A percentile compares a stretch with the other conserved stretches of the same genome.
Conservation (phyloP, 2,888 invertebrate genomes). For the Oligia latruncula region DNA sequence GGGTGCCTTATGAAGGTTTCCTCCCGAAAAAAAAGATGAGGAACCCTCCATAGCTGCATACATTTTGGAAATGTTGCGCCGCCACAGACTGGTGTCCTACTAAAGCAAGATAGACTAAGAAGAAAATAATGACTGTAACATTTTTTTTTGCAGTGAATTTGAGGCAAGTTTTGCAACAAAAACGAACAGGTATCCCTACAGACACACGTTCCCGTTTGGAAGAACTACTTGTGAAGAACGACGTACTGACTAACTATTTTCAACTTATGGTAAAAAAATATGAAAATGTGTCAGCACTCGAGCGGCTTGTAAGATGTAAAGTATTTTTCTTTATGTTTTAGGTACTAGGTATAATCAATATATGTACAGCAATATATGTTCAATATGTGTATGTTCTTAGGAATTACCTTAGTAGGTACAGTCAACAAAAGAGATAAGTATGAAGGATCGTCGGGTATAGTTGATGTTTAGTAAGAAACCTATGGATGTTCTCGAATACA, state of each 20-base stretch:
- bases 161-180: slow-evolving; percentile 49
- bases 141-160: slow-evolving; percentile 72
- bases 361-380: too few relatives aligned
- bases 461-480: too few relatives aligned
- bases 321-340: background rate
- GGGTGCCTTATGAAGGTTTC: too few relatives aligned
- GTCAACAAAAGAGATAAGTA: too few relatives aligned
- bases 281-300: background rate
- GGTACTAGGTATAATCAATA: background rate
- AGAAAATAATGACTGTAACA: too few relatives aligned
- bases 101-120: background rate
- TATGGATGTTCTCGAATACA: too few relatives aligned
- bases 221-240: slow-evolving; percentile 37
- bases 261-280: slow-evolving; percentile 23
- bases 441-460: too few relatives aligned
- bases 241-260: slow-evolving; percentile 41
- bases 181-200: slow-evolving; percentile 1
- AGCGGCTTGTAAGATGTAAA: slow-evolving; percentile 21
- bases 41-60: background rate
- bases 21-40: background rate
- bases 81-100: background rate
- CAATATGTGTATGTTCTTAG: background rate
- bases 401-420: background rate
- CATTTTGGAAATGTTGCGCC: background rate
- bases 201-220: slow-evolving; percentile 31